Evolutionary conservation across 2,113 vertebrate species (phyloP).

Genomic region (Microcebus jonahi): DNA sequence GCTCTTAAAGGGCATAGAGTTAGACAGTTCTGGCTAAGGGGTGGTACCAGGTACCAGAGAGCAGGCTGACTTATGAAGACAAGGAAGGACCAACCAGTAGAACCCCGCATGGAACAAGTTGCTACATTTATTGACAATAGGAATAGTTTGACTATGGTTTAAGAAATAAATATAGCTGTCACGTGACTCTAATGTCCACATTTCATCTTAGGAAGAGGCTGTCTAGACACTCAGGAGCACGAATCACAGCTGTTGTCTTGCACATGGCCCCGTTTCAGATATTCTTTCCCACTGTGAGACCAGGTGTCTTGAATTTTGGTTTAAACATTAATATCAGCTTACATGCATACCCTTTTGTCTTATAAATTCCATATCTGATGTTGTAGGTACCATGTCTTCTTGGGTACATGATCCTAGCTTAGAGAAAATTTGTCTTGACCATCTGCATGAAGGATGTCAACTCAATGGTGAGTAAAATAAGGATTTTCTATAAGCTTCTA

Average conservation of each 20-base stretch:
- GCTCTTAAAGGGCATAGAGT: not conserved
- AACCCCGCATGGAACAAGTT: not conserved
- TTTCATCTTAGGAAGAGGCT: not conserved
- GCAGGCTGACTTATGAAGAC: not conserved
- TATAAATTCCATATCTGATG: not conserved
- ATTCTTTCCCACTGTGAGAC: not conserved
- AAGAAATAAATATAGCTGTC: not conserved
- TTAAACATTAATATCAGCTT: not conserved
- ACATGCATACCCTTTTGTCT: not conserved
- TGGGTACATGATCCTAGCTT: not conserved
- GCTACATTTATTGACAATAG: not conserved
- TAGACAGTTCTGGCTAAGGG: not conserved
- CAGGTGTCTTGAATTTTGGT: not conserved
- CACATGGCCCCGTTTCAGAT: not conserved
- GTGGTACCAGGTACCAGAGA: not conserved
- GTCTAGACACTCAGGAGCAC: not conserved
- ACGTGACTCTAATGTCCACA: accelerated
- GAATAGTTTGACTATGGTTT: not conserved
- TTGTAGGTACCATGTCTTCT: not conserved
- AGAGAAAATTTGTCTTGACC: conserved; percentile 65
- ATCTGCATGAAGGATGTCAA: conserved; percentile 31
- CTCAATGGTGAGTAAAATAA: conserved; percentile 51
- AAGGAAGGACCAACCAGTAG: not conserved
- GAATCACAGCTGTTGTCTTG: not conserved
- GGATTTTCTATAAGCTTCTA: not conserved